phyloP scores from a whole-genome alignment of 1,140 invertebrate species.

The Drosophila seguyi region DNA sequence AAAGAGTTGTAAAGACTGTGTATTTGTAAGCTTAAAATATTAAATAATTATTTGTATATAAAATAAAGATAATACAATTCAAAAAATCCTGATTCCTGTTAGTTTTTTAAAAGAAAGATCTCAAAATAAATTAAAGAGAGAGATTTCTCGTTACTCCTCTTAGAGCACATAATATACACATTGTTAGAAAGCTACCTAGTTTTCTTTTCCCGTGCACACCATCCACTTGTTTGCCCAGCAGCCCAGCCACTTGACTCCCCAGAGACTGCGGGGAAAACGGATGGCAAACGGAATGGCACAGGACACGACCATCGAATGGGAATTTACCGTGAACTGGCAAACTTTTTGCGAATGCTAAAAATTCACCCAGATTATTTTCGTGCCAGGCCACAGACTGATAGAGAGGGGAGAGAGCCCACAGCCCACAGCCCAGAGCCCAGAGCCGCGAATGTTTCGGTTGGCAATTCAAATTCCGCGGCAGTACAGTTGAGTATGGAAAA shows the following conservation, averaged over 20 bases:
- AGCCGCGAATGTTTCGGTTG: slow-evolving; percentile 68
- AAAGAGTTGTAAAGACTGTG: background rate
- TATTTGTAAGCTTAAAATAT: no score
- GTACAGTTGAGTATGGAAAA: slow-evolving; percentile 81
- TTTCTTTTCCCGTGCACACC: slow-evolving; percentile 14
- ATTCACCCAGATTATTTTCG: slow-evolving; percentile 59
- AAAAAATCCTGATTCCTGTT: no score
- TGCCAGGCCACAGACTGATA: slow-evolving; percentile 43
- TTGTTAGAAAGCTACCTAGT: background rate
- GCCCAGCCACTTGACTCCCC: slow-evolving; percentile 37
- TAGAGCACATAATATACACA: background rate
- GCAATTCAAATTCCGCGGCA: slow-evolving; percentile 78
- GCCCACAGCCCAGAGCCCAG: background rate
- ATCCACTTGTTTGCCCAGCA: slow-evolving; percentile 51
- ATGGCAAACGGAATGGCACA: slow-evolving; percentile 4
- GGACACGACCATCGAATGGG: slow-evolving; percentile 45
- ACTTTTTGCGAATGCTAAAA: slow-evolving; percentile 65
- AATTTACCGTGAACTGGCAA: slow-evolving; percentile 56
- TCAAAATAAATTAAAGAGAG: background rate
- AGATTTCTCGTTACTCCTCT: background rate
- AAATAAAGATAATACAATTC: no score
- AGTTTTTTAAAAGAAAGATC: background rate
- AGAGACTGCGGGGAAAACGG: slow-evolving; percentile 16
- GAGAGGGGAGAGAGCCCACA: slow-evolving; percentile 15
- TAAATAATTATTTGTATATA: no score